Percentiles rank a stretch among this genome's conserved stretches.
phyloP scores from a whole-genome alignment of 2,888 invertebrate genomes.

The Rotaria sp. region DNA sequence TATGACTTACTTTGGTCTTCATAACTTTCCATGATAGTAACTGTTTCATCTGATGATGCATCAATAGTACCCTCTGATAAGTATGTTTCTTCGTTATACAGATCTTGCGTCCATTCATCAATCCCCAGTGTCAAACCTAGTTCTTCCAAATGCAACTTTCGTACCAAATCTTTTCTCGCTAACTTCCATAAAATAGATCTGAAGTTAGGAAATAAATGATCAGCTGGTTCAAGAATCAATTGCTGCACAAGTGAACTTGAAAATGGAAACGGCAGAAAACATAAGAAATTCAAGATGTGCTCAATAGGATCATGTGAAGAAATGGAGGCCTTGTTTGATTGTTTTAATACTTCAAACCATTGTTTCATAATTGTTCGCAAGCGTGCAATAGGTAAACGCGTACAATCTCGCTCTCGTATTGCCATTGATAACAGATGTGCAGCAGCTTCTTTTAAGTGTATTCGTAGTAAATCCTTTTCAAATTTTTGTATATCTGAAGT shows the following conservation, averaged over 20 bases:
- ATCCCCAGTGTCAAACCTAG: background rate
- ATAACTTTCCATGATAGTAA: too few species aligned
- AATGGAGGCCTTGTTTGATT: background rate
- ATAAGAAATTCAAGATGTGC: background rate
- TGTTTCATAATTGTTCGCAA: background rate
- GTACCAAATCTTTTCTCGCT: background rate
- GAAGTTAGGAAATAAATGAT: background rate
- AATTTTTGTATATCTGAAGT: background rate
- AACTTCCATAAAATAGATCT: background rate
- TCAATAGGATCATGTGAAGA: background rate
- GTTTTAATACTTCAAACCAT: background rate
- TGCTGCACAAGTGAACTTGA: background rate
- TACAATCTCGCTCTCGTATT: background rate
- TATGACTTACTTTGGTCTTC: too few species aligned
- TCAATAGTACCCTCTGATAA: too few species aligned
- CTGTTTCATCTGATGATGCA: too few species aligned
- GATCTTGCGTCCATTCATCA: background rate
- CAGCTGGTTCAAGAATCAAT: background rate
- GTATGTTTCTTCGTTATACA: background rate
- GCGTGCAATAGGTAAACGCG: background rate
- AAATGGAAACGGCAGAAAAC: background rate
- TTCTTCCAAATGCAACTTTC: background rate
- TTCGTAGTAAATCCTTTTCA: background rate
- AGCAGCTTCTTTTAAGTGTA: background rate
- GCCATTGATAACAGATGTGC: background rate